Conservation (phyloP, 2,888 invertebrate genomes). For the Deroplatys truncata region DNA sequence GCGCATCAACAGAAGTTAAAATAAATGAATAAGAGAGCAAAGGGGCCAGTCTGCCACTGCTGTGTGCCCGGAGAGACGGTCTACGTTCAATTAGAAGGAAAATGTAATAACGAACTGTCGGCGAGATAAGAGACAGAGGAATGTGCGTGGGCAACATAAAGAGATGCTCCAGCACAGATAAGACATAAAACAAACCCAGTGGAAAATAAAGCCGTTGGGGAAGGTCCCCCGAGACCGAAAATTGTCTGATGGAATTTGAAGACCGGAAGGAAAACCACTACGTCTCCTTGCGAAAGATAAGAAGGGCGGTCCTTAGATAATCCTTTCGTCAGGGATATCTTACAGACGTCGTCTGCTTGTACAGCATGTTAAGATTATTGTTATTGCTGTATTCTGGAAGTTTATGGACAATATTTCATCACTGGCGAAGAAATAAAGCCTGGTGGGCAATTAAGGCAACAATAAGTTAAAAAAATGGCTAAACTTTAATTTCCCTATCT, state of each 20-base stretch:
- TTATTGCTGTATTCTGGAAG: too few relatives aligned
- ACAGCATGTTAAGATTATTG: neutral
- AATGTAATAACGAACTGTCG: slow-evolving; percentile 27
- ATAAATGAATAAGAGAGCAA: too few relatives aligned
- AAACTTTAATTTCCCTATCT: too few relatives aligned
- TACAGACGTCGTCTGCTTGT: neutral
- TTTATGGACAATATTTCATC: too few relatives aligned
- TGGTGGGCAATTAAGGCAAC: too few relatives aligned
- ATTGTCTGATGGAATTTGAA: neutral
- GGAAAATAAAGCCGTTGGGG: slow-evolving; percentile 3
- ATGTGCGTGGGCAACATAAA: neutral
- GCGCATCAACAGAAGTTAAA: too few relatives aligned
- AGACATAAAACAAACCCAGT: slow-evolving; percentile 1
- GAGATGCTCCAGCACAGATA: neutral
- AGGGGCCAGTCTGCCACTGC: neutral
- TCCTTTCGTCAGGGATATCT: neutral
- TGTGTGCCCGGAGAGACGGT: too few relatives aligned
- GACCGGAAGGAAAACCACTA: neutral
- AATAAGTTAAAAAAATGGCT: too few relatives aligned
- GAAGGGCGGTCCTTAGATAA: neutral
- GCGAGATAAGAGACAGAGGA: slow-evolving; percentile 19
- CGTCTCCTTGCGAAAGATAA: neutral
- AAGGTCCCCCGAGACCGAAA: neutral
- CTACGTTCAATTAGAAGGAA: slow-evolving; percentile 21
- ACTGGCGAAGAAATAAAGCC: too few relatives aligned